These are phyloP conservation scores for Bucorvus abyssinicus DNA, from an alignment of 2,797 vertebrate species.

Conservation along the genomic window DNA sequence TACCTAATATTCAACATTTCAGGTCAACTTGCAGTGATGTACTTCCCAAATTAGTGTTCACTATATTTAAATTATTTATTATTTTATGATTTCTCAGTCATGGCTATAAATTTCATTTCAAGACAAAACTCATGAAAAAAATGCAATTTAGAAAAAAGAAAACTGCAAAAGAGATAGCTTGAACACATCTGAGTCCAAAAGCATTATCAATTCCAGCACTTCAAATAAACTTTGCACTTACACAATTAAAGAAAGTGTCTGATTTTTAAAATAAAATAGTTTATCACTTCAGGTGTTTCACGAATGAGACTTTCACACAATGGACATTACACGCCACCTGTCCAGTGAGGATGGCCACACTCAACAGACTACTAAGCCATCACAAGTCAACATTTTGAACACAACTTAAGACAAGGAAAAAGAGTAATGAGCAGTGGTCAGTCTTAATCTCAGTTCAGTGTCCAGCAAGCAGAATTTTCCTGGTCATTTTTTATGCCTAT, in stretches of 20 bases:
- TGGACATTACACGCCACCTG: rapidly evolving
- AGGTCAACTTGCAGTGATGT: background rate
- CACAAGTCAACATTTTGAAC: background rate
- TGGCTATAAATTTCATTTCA: background rate
- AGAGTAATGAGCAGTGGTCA: background rate
- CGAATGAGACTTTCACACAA: rapidly evolving
- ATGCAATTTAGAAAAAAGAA: background rate
- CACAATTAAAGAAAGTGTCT: background rate
- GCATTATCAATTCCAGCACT: background rate
- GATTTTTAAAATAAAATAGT: background rate
- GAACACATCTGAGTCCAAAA: background rate
- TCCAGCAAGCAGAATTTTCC: background rate
- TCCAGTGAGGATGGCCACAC: rapidly evolving
- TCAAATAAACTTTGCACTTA: background rate
- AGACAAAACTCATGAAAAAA: background rate
- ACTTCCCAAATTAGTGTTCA: background rate
- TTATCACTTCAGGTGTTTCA: background rate
- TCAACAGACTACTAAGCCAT: background rate
- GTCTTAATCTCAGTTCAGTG: background rate
- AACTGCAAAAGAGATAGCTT: background rate
- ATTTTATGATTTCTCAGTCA: background rate
- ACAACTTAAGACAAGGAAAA: background rate
- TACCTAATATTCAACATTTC: background rate
- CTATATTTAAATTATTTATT: background rate
- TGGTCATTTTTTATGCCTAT: background rate